Evolutionary conservation across 1,140 invertebrate species (phyloP).

Genomic region (Asbolus verrucosus): DNA sequence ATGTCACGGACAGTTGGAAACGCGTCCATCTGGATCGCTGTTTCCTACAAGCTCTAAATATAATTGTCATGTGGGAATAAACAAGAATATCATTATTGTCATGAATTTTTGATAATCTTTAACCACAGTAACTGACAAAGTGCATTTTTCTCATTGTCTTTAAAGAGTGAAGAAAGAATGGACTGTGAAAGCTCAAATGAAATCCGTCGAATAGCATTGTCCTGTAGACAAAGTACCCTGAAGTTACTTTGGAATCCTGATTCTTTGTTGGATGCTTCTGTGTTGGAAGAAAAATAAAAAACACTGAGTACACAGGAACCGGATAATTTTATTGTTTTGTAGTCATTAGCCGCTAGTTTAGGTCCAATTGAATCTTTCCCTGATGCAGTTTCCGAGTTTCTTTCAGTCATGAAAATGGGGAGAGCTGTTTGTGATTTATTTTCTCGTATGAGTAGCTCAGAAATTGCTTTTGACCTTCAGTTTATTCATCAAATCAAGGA

Average conservation of each 20-base stretch:
- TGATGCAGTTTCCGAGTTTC: neutral
- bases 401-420: neutral
- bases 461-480: too few relatives aligned
- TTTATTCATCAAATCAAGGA: too few relatives aligned
- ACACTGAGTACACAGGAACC: constrained; percentile 25
- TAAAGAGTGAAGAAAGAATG: constrained; percentile 12
- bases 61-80: neutral
- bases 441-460: neutral
- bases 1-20: neutral
- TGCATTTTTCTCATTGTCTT: constrained; percentile 34
- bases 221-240: constrained; percentile 26
- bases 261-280: constrained; percentile 32
- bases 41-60: constrained; percentile 5
- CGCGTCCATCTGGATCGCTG: neutral
- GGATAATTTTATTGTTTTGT: constrained; percentile 36
- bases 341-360: constrained; percentile 25
- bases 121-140: constrained; percentile 18
- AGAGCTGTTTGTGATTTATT: neutral
- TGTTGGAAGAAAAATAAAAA: constrained; percentile 32
- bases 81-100: constrained; percentile 1
- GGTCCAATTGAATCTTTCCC: constrained; percentile 15
- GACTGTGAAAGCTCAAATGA: constrained; percentile 35
- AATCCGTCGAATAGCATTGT: constrained; percentile 35
- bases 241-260: constrained; percentile 36
- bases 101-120: neutral